Base-by-base conservation (phyloP, 2,888 invertebrate species). In the Melipona bicolor region DNA sequence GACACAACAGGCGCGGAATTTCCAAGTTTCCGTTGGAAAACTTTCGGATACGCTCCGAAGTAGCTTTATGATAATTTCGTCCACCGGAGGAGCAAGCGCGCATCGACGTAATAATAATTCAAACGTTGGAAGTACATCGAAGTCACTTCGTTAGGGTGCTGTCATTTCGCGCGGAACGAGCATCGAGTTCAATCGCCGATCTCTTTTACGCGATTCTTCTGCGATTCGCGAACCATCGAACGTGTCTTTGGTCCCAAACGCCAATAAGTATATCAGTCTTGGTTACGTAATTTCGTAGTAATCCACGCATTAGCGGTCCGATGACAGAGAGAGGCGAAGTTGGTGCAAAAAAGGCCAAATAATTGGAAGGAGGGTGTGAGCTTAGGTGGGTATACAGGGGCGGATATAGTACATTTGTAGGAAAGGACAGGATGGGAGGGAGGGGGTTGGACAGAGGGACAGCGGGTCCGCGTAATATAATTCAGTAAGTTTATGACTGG, bases 401-500 rank as follows among this genome's bases (percentile, higher is more conserved):
- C 64, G 64, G 64, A 65, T 65, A 64, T 43, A 65, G 74, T 74
- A 65, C 65, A 74, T 74, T 74, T 43, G 74, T 74, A 52, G 74
- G 74, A 54, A 50, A 24, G 21, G 15, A 27, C 6, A 17, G 69
- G n/a, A 6, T 61, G 61, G 78, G 61, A 32, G 68, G 79, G 54
- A 43, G 67, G 49, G 78, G 72, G 74, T 32, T 73, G 81, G 79
- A 84, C 84, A 85, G 85, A 84, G 88, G 82, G 87, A 86, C 77
- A 64, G 86, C 84, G 87, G 84, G 90, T 87, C 92, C 91, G 91
- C 90, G 91, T 94, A 94, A 94, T 94, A 94, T 93, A 93, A 94
- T 94, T 94, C 94, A 92, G 94, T 93, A 94, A 94, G 93, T 94
- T 94, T 94, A 94, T 94, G 94, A 94, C 94, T 92, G 92, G 93